Percentiles rank a stretch among this genome's conserved stretches.
Evolutionary conservation across 1,140 invertebrate species (phyloP).

Genomic region (Hyles vespertilio): DNA sequence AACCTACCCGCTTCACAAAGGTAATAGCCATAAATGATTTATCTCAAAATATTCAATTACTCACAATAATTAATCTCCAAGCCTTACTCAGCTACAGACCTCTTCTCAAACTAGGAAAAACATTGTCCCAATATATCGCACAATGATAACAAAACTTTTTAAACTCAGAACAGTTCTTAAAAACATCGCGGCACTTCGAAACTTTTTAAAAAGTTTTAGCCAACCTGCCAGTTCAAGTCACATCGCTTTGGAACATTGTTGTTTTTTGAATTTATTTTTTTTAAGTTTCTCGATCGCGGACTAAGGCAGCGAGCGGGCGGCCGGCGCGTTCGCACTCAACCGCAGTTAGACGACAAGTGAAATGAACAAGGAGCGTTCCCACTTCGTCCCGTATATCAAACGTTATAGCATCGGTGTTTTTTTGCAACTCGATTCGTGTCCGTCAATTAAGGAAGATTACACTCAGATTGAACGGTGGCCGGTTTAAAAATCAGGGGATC

Average conservation of each 20-base stretch:
- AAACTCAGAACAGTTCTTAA: too few species aligned
- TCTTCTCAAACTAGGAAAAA: too few species aligned
- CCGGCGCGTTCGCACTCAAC: constrained; percentile 26
- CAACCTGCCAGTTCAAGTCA: constrained; percentile 1
- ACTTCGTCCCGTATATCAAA: constrained; percentile 17
- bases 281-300: constrained; percentile 5
- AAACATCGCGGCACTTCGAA: too few species aligned
- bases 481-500: constrained; percentile 18
- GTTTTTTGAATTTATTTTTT: neutral
- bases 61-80: too few species aligned
- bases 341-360: constrained; percentile 36
- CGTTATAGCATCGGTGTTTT: constrained; percentile 22
- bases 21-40: too few species aligned
- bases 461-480: constrained; percentile 22
- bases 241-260: constrained; percentile 7
- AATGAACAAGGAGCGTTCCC: constrained; percentile 33
- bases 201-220: too few species aligned
- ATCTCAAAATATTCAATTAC: too few species aligned
- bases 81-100: too few species aligned
- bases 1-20: too few species aligned
- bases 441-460: constrained; percentile 36
- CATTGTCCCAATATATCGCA: too few species aligned
- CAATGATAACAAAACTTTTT: too few species aligned
- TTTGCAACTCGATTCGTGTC: constrained; percentile 26
- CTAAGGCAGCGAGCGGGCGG: neutral